Evolutionary conservation across 2,113 vertebrate species (phyloP).

Genomic region (Capreolus pygargus): DNA sequence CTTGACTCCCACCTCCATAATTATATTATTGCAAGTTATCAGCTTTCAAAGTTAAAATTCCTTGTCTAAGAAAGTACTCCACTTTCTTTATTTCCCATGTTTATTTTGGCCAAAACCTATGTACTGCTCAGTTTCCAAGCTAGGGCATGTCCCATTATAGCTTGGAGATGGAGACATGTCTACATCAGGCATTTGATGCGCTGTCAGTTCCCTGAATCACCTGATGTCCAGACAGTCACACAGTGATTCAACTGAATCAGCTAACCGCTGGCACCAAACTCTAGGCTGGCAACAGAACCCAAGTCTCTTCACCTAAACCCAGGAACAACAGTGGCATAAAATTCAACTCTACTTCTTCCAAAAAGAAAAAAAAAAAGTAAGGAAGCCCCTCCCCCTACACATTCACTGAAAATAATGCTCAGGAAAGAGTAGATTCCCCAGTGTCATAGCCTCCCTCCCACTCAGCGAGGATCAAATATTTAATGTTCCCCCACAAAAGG

Average conservation of each 20-base stretch:
- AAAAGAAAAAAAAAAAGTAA: not conserved
- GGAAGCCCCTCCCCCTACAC: not conserved
- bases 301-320: not conserved
- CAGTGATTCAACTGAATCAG: not conserved
- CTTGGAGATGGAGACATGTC: not conserved
- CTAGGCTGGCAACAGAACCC: not conserved
- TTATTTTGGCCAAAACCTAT: conserved; percentile 39
- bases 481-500: not conserved
- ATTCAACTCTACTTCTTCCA: not conserved
- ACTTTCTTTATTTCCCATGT: not conserved
- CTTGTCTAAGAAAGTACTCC: conserved; percentile 60
- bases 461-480: not conserved
- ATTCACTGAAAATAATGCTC: not conserved
- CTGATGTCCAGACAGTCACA: not conserved
- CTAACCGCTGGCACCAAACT: not conserved
- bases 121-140: not conserved
- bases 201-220: conserved; percentile 3
- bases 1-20: conserved; percentile 31
- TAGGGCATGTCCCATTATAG: not conserved
- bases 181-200: not conserved
- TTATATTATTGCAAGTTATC: conserved; percentile 53
- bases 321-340: not conserved
- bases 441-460: not conserved
- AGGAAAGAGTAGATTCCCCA: not conserved
- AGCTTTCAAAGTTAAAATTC: conserved; percentile 41